Base-by-base conservation (phyloP, 1,140 invertebrate genomes). In the Drosophila miranda region DNA sequence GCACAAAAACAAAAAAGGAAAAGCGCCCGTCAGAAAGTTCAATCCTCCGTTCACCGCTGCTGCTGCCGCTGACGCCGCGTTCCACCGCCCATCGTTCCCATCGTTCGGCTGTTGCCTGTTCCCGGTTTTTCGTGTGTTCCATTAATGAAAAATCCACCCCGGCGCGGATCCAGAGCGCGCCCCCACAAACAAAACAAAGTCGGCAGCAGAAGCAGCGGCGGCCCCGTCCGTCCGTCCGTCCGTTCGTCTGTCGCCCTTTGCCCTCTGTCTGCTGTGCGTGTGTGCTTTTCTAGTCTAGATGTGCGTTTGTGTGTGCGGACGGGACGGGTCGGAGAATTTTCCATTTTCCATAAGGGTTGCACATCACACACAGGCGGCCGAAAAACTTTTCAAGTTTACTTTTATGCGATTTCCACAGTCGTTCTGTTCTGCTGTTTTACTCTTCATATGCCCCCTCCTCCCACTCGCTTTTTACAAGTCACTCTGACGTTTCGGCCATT, bases 131-230 rank as follows among this genome's bases (percentile, higher is more conserved):
- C 34, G 34, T 42, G 58, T 48, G 72, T 79, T 86, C 84, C 74
- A 84, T 84, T 84, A 84, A 84, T 86, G 81, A 86, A 81, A 84
- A 84, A 81, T 74, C 81, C 79, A 84, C 81, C 81, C 75, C 66
- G 66, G 70, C 66, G 60, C 56, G 62, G 43, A 50, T 46, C 56
- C 54, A 21, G 28, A 57, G 51, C 50, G 68, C 61, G 69, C 62
- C 74, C 80, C 73, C 80, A 84, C 80, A 86, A 84, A 76, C 81
- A 84, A 84, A 78, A 84, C 76, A 86, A 83, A 76, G 75, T 83
- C 80, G 74, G 58, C 51, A 34, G 48, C 55, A 4, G 58, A 46
- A 34, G 48, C 55, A 4, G 54, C 50, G 2, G 49, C 52, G 1
- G 57, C 56, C n/a, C 26, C 52, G 19, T 21, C 34, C 30, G 23